Conservation (phyloP, 1,140 invertebrate species). For the Augochlora pura region DNA sequence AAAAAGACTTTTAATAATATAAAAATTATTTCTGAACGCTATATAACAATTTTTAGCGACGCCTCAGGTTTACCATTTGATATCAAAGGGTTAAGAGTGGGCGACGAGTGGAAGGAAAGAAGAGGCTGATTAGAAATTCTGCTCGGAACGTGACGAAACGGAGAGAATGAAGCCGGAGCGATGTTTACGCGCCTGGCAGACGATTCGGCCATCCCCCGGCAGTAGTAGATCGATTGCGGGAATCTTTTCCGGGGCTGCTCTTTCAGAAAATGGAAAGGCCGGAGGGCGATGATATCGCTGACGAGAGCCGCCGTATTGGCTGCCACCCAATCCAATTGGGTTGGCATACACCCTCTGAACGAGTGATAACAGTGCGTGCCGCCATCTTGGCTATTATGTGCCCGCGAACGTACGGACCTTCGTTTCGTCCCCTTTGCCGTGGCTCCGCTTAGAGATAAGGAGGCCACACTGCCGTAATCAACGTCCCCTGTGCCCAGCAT, state of each 20-base stretch:
- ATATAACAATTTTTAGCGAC: no score
- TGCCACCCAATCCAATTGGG: conserved; percentile 76
- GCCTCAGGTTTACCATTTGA: no score
- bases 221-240: conserved; percentile 26
- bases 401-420: conserved; percentile 58
- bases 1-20: no score
- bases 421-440: neutral
- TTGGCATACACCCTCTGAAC: conserved; percentile 52
- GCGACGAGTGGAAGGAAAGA: neutral
- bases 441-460: conserved; percentile 47
- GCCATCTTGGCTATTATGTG: conserved; percentile 75
- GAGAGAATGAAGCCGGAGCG: neutral
- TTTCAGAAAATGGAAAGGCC: conserved; percentile 40
- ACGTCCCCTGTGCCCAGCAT: neutral
- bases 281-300: conserved; percentile 75
- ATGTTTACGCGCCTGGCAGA: conserved; percentile 28
- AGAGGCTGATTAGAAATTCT: neutral
- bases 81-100: no score
- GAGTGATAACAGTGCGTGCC: conserved; percentile 67
- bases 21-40: no score
- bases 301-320: conserved; percentile 77
- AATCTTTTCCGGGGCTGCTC: conserved; percentile 22
- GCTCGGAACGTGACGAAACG: neutral
- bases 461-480: conserved; percentile 5
- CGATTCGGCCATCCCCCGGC: conserved; percentile 10